phyloP scores from a whole-genome alignment of 2,888 invertebrate genomes.

The Flexamia atlantica region DNA sequence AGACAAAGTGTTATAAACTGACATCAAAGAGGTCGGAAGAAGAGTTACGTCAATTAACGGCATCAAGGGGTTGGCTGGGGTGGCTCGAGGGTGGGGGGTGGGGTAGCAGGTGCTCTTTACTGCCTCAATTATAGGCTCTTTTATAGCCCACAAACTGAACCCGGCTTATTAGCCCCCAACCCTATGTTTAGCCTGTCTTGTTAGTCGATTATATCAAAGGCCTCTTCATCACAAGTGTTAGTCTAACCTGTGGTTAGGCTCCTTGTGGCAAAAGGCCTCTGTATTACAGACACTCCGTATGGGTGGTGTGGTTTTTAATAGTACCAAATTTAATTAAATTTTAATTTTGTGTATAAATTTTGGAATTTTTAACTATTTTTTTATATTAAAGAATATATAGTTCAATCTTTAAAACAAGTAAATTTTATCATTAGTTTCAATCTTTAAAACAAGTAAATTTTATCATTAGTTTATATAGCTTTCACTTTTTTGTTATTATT shows the following conservation, averaged over 20 bases:
- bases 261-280: neutral
- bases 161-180: slow-evolving; percentile 48
- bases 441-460: too few species aligned
- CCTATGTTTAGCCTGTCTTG: slow-evolving; percentile 56
- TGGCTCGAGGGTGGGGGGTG: neutral
- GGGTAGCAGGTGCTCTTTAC: slow-evolving; percentile 50
- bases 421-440: too few species aligned
- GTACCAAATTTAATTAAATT: too few species aligned
- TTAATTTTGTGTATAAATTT: too few species aligned
- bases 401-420: too few species aligned
- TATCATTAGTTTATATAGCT: too few species aligned
- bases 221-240: slow-evolving; percentile 39
- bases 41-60: slow-evolving; percentile 32
- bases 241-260: slow-evolving; percentile 15
- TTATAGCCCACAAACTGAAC: slow-evolving; percentile 58
- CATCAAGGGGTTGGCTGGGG: slow-evolving; percentile 7
- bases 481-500: too few species aligned
- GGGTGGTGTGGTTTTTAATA: too few species aligned
- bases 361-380: too few species aligned
- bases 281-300: too few species aligned
- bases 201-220: slow-evolving; percentile 52
- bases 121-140: slow-evolving; percentile 48
- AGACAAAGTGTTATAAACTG: slow-evolving; percentile 33
- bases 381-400: too few species aligned
- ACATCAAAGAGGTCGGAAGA: slow-evolving; percentile 23